Evolutionary conservation across 2,113 vertebrate genomes (phyloP).

Genomic region (Aspiorhynchus laticeps): DNA sequence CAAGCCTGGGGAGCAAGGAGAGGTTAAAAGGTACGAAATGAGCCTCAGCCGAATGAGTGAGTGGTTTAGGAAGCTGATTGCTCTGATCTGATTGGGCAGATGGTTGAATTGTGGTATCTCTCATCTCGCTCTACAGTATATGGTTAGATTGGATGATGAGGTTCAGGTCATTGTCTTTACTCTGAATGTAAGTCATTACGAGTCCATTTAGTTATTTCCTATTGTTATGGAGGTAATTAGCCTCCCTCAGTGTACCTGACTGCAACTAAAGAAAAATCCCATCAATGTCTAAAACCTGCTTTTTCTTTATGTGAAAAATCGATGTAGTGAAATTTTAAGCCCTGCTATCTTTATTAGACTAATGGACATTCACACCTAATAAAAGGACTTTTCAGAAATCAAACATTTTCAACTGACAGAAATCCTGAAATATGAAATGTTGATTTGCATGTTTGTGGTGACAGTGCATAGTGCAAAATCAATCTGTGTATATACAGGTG

Average conservation of each 20-base stretch:
- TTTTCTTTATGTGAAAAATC: neutral
- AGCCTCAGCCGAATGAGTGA: slow-evolving; percentile 58
- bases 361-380: neutral
- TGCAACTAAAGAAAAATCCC: neutral
- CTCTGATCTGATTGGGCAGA: slow-evolving; percentile 59
- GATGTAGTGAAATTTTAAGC: neutral
- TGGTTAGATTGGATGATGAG: neutral
- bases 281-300: slow-evolving; percentile 1
- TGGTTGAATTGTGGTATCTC: slow-evolving; percentile 33
- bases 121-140: neutral
- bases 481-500: neutral
- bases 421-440: neutral
- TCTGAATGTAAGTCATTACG: neutral
- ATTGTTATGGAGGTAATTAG: slow-evolving; percentile 18
- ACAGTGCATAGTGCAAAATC: neutral
- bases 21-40: slow-evolving; percentile 72
- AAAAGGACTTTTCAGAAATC: neutral
- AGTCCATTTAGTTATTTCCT: slow-evolving; percentile 15
- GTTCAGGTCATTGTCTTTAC: slow-evolving; percentile 34
- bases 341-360: neutral
- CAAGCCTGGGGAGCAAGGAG: slow-evolving; percentile 64
- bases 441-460: neutral
- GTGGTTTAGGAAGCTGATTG: slow-evolving; percentile 63
- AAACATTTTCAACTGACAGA: neutral
- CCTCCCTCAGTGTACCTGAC: neutral